Evolutionary conservation across 2,113 vertebrate species (phyloP), one percentile per base, ranked within the genome.

Genomic region (Nasalis larvatus): DNA sequence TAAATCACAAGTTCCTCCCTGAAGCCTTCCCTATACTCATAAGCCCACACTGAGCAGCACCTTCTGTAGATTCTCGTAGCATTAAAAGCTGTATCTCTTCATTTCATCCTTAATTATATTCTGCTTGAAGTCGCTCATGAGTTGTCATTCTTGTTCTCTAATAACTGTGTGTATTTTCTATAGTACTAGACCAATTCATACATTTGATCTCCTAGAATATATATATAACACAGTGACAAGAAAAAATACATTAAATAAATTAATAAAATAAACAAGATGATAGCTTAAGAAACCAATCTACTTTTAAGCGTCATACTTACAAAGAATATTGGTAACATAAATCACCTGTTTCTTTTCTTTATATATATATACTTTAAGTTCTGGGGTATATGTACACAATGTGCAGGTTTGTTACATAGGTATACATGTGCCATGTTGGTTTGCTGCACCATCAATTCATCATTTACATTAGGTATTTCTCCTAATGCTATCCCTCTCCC

Each of bases 311-410:
- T 74, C 60, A 95, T 89, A 56, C 18, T 27, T 42, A 92, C 56
- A 93, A 96, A 92, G 49, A 76, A 68, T 58, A 68, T 73, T 37
- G 56, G 23, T 80, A 95, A 86, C 9, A 92, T 30, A 91, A 96
- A 69, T 86, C 69, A 86, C 88, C 27, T 74, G 17, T 74, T 85
- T 69, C 88, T 49, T 85, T 52, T 54, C 18, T 54, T 54, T 54
- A 54, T 18, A 54, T 54, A 54, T 18, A 54, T 18, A 20, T 54
- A 54, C 52, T 54, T 54, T 18, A 20, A 54, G 52, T 54, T 54
- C 52, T 54, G 52, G 52, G 52, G 17, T 54, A 54, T 18, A 54
- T 54, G 52, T 54, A 1, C 52, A 54, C 6, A 54, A 54, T 54
- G 52, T 54, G 52, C 52, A 54, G 18, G 52, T 54, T 54, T 54